Base-by-base conservation (phyloP, 1,140 invertebrate species). In the Phocides pigmalion region DNA sequence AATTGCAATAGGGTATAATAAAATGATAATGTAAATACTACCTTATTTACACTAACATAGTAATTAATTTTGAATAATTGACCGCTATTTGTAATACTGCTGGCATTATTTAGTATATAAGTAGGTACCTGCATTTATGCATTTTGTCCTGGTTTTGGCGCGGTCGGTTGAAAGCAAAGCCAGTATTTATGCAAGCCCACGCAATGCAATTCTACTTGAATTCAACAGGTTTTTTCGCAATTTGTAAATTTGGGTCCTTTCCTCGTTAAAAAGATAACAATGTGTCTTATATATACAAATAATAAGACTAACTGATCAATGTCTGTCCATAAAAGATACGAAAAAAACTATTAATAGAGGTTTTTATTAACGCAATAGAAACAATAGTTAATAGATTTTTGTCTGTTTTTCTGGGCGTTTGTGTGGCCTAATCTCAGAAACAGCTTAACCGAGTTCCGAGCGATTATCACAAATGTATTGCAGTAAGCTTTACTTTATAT, bases 161-260 rank as follows among this genome's bases (percentile, higher is more conserved):
- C 20, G 19, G 47, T 32, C 51, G 19, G 19, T 37, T 54, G 51
- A 41, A 53, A 37, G 50, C 50, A 16, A 53, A 54, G 32, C 51
- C 51, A 54, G 51, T 54, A 12, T 54, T 54, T 54, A 54, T 41
- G 51, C 51, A 54, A 54, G 51, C 12, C 35, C 1, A 41, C 19
- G 51, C 51, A 54, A 54, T 35, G 19, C 50, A 39, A 12, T 9
- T 41, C 35, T 15, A 54, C 51, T 28, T 22, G 51, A 54, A 41
- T 22, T 39, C 35, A 54, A 54, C 51, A 41, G 51, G 51, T 54
- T 54, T 41, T 37, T 41, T 41, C 51, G 51, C 37, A 54, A 41
- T 54, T 54, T 25, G 19, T 17, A 41, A 39, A n/a, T 54, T 54
- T 25, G 17, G n/a, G 19, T 54, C 51, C 35, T 54, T 22, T 20